A percentile compares a stretch with the other conserved stretches of the same genome.
phyloP scores from a whole-genome alignment of 2,113 vertebrate species.

The Sprattus sprattus region DNA sequence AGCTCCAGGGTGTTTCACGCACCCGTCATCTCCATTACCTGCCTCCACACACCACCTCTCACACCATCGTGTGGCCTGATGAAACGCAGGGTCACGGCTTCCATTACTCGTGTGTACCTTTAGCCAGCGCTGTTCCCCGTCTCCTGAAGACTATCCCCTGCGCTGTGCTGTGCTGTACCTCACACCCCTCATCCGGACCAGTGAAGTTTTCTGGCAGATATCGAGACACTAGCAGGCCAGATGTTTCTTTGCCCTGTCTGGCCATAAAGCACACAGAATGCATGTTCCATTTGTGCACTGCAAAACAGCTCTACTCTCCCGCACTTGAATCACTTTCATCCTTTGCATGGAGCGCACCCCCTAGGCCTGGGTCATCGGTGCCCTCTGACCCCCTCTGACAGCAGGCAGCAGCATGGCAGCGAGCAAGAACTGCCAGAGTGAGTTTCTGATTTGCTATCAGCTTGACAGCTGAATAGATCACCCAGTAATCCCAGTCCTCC shows the following conservation, averaged over 20 bases:
- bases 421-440: too few species aligned
- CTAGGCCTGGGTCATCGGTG: too few species aligned
- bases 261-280: too few species aligned
- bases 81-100: slow-evolving; percentile 47
- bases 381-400: too few species aligned
- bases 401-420: too few species aligned
- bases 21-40: slow-evolving; percentile 51
- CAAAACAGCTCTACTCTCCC: too few species aligned
- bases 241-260: not conserved
- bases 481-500: not conserved
- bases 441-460: slow-evolving; percentile 16
- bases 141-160: not conserved
- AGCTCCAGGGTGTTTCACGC: slow-evolving; percentile 23
- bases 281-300: too few species aligned
- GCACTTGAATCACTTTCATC: too few species aligned
- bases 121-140: not conserved
- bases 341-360: too few species aligned
- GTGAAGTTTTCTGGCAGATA: slow-evolving; percentile 37
- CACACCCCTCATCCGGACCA: not conserved
- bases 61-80: slow-evolving; percentile 21
- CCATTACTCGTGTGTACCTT: slow-evolving; percentile 35
- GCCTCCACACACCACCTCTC: slow-evolving; percentile 40
- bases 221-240: slow-evolving; percentile 27
- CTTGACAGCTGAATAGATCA: not conserved
- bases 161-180: not conserved